Conservation (phyloP, 1,140 invertebrate species). For the Oreohelix idahoensis region DNA sequence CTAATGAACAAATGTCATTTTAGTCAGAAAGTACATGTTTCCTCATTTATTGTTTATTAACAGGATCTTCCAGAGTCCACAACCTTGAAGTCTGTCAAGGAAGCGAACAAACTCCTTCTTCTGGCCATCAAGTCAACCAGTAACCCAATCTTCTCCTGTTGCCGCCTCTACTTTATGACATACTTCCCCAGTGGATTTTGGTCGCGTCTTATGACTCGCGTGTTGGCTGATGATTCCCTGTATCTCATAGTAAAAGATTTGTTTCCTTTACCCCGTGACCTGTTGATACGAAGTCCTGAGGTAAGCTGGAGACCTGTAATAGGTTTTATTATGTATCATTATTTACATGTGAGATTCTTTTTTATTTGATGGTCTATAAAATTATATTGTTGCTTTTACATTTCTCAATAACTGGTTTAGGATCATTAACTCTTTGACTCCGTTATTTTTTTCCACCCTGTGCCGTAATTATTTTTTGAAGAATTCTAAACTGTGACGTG, state of each 20-base stretch:
- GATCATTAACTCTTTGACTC: no score
- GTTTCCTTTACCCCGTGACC: conserved; percentile 52
- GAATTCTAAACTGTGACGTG: no score
- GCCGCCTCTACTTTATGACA: conserved; percentile 81
- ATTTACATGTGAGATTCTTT: no score
- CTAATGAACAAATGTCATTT: no score
- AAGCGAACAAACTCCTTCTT: conserved; percentile 40
- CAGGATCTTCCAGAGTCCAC: not conserved
- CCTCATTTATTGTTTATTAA: not conserved
- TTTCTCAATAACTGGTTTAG: no score
- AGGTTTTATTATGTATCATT: no score
- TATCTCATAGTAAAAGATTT: conserved; percentile 66
- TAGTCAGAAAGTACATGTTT: no score
- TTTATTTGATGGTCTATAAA: no score
- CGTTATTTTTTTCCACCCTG: no score
- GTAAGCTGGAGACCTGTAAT: no score
- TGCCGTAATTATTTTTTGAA: no score
- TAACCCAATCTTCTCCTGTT: conserved; percentile 66
- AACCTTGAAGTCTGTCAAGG: conserved; percentile 3
- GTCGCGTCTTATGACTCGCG: conserved; percentile 92
- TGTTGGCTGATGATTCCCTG: conserved; percentile 84
- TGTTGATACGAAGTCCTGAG: conserved; percentile 50
- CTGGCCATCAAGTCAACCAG: conserved; percentile 50
- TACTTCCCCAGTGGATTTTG: conserved; percentile 99
- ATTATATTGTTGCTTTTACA: no score